A percentile compares a stretch with the other conserved stretches of the same genome.
Conservation (phyloP, 2,113 vertebrate species). For the Muscicapa adusta region DNA sequence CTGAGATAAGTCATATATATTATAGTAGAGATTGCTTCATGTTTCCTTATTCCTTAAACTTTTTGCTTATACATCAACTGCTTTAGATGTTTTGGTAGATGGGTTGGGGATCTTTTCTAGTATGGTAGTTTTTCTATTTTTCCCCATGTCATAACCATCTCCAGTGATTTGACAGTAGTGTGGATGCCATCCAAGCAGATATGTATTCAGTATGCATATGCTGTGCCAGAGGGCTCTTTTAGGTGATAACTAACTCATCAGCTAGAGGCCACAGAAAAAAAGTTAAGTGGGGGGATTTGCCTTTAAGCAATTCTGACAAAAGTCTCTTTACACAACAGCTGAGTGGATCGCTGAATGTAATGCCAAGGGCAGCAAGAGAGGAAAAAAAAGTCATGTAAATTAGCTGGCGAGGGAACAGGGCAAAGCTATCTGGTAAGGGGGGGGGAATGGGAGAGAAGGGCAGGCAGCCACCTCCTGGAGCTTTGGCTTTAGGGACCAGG, state of each 20-base stretch:
- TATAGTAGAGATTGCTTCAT: not conserved
- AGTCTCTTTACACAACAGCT: constrained; percentile 30
- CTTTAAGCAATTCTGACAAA: constrained; percentile 44
- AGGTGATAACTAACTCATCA: constrained; percentile 53
- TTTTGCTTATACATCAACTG: not conserved
- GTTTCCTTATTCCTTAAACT: not conserved
- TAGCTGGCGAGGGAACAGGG: constrained; percentile 40
- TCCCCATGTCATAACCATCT: not conserved
- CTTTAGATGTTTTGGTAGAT: not conserved
- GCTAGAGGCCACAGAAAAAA: constrained; percentile 28
- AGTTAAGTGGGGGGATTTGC: constrained; percentile 45
- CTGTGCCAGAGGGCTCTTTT: constrained; percentile 34
- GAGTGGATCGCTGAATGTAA: constrained; percentile 18
- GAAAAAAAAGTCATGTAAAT: constrained; percentile 37
- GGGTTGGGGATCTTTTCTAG: not conserved
- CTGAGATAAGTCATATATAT: not conserved
- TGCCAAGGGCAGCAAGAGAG: constrained; percentile 29
- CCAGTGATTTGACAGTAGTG: not conserved
- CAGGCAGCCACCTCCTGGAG: constrained; percentile 12
- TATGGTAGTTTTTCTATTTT: not conserved
- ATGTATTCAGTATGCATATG: not conserved
- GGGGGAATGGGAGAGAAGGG: not conserved
- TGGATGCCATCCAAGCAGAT: constrained; percentile 15
- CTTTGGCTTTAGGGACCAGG: not conserved
- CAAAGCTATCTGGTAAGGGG: constrained; percentile 9